Percentiles rank a stretch among this genome's conserved stretches.
Evolutionary conservation across 2,113 vertebrate species (phyloP).

Genomic region (Mobula hypostoma): DNA sequence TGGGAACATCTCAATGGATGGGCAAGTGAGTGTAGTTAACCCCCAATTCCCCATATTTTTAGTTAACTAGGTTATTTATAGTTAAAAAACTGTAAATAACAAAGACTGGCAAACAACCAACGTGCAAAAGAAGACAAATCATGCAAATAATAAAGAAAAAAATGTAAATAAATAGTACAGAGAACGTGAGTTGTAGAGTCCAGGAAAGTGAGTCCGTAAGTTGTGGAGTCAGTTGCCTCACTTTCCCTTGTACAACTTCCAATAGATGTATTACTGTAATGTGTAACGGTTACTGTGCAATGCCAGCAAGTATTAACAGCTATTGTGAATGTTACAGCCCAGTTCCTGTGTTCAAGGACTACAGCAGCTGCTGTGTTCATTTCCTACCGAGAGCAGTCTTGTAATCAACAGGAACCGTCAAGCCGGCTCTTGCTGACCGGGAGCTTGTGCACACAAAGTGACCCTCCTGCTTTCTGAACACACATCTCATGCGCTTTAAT

Average conservation of each 20-base stretch:
- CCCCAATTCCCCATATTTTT: too few species aligned
- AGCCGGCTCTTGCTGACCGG: not conserved
- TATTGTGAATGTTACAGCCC: not conserved
- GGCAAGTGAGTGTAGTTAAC: too few species aligned
- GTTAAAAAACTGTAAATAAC: too few species aligned
- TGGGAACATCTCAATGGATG: too few species aligned
- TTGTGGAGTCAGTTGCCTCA: too few species aligned
- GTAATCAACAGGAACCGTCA: constrained; percentile 25
- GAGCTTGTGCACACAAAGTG: not conserved
- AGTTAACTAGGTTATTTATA: too few species aligned
- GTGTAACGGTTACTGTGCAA: not conserved
- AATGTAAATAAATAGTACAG: too few species aligned
- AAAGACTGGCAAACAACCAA: too few species aligned
- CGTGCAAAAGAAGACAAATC: too few species aligned
- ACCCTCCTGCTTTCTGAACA: not conserved
- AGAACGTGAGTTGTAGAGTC: too few species aligned
- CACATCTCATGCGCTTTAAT: not conserved
- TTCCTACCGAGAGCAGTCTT: not conserved
- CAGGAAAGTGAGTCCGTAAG: too few species aligned
- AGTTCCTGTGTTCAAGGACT: too few species aligned
- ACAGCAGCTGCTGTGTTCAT: constrained; percentile 5
- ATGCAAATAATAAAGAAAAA: not conserved
- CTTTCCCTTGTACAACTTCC: not conserved
- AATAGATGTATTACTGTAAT: not conserved
- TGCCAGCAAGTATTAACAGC: not conserved